Conservation (phyloP, 2,888 invertebrate genomes). For the Rhagium mordax region DNA sequence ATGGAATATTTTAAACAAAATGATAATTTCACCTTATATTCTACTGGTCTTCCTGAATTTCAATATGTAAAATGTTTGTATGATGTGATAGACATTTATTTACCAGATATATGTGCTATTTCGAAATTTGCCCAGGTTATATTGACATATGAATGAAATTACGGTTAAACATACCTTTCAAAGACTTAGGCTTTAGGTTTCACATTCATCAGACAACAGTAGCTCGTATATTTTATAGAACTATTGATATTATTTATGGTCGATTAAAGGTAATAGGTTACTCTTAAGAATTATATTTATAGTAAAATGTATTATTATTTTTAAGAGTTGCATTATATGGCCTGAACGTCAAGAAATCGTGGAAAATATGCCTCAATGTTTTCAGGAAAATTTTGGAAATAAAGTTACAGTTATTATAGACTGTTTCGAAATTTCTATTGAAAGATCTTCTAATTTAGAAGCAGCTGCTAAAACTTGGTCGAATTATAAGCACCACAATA, state of each 20-base stretch:
- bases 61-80: conserved; percentile 17
- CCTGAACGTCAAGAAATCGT: conserved; percentile 23
- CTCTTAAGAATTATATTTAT: too few relatives aligned
- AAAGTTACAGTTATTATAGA: conserved; percentile 38
- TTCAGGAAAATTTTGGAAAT: conserved; percentile 19
- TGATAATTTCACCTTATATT: conserved; percentile 23
- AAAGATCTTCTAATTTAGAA: conserved; percentile 34
- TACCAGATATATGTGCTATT: background rate
- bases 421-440: conserved; percentile 41
- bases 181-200: conserved; percentile 32
- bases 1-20: conserved; percentile 5
- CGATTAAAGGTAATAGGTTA: conserved; percentile 13
- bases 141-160: conserved; percentile 31
- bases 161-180: conserved; percentile 27
- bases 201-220: conserved; percentile 20
- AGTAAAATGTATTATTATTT: background rate
- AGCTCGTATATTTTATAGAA: conserved; percentile 18
- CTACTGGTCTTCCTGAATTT: conserved; percentile 19
- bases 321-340: conserved; percentile 20
- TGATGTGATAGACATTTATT: conserved; percentile 1
- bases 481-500: conserved; percentile 42
- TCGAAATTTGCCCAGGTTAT: conserved; percentile 14
- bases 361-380: conserved; percentile 31
- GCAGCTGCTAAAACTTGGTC: conserved; percentile 40
- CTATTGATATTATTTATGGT: conserved; percentile 17